phyloP scores from a whole-genome alignment of 2,113 vertebrate genomes.

The Sturnus vulgaris region DNA sequence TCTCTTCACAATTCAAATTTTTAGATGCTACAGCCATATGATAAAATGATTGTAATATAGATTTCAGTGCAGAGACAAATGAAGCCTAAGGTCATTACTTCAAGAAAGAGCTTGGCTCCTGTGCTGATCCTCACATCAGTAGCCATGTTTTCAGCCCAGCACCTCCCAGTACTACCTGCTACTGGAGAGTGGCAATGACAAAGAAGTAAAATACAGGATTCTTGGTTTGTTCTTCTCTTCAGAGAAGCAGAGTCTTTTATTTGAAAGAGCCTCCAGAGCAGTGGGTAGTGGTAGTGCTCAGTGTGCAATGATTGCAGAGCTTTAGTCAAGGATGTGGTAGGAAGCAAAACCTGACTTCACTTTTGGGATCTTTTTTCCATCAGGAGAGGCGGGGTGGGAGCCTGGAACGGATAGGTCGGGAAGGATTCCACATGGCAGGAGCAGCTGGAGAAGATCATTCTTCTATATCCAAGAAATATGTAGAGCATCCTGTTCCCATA shows the following conservation, averaged over 20 bases:
- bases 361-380: background rate
- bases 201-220: background rate
- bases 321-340: background rate
- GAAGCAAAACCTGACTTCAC: background rate
- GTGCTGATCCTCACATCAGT: background rate
- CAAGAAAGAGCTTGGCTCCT: background rate
- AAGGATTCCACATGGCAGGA: constrained; percentile 41
- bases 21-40: background rate
- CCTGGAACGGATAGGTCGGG: constrained; percentile 54
- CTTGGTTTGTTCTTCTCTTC: background rate
- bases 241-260: background rate
- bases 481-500: constrained; percentile 43
- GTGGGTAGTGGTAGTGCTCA: background rate
- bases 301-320: background rate
- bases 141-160: background rate
- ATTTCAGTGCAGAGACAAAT: background rate
- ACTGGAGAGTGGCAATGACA: background rate
- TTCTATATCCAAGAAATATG: constrained; percentile 48
- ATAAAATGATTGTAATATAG: background rate
- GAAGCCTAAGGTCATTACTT: background rate
- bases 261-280: background rate
- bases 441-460: constrained; percentile 47
- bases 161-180: background rate
- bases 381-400: constrained; percentile 62
- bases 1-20: constrained; percentile 3